These are phyloP conservation scores for Lycaon pictus DNA, from an alignment of 2,113 vertebrate species.

Conservation along the genomic window DNA sequence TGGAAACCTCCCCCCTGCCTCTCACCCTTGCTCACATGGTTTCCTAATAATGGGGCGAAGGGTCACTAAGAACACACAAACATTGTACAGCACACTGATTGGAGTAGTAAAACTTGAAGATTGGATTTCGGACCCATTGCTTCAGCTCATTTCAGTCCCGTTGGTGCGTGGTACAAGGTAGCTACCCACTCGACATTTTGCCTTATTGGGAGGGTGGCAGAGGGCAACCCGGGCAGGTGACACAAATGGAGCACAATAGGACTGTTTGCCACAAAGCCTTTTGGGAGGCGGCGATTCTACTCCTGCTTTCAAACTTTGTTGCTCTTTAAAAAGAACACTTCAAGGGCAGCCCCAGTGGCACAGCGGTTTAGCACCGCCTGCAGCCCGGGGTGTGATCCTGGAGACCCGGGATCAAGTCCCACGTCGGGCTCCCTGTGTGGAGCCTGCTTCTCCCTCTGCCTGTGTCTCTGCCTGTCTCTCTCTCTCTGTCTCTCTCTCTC, in stretches of 20 bases:
- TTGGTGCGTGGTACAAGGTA: background rate
- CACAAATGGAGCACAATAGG: background rate
- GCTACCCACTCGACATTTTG: background rate
- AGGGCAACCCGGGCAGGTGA: background rate
- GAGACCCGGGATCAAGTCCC: too few relatives aligned
- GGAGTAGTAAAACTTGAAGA: background rate
- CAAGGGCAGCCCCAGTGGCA: background rate
- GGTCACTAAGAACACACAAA: background rate
- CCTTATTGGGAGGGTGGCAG: background rate
- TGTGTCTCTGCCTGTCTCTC: too few relatives aligned
- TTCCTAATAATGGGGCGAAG: background rate
- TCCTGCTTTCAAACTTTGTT: background rate
- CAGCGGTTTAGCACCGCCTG: too few relatives aligned
- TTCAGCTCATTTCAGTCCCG: background rate
- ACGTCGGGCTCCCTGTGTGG: too few relatives aligned
- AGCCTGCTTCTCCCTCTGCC: too few relatives aligned
- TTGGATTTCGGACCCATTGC: background rate
- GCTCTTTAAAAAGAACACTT: slow-evolving; percentile 5
- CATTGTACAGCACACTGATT: background rate
- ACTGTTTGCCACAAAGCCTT: background rate
- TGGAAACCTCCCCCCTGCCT: background rate
- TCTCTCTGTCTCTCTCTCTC: too few relatives aligned
- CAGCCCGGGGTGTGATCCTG: too few relatives aligned
- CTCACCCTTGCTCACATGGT: background rate
- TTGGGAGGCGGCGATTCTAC: background rate